Evolutionary conservation across 2,113 vertebrate species (phyloP), one percentile per base, ranked within the genome.

Genomic region (Oriolus oriolus): DNA sequence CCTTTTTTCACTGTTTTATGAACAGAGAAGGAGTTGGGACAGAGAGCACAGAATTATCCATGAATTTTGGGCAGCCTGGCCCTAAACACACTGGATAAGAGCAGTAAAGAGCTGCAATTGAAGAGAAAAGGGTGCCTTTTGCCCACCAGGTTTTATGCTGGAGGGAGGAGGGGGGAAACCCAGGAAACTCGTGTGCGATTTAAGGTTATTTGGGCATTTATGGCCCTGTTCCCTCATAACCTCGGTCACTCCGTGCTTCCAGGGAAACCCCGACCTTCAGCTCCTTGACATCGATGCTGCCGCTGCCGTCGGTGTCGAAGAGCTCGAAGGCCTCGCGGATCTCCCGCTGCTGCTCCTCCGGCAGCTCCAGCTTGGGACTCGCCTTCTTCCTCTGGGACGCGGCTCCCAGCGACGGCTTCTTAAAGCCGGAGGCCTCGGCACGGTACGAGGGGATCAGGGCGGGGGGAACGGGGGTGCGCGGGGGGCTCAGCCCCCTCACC

Each of bases 321-420:
- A 99, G 98, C 97, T 99, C 99, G 54, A 99, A 99, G 3, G 99
- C 99, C 94, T 99, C 98, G 20, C 98, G 97, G 82, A 99, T 98
- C 98, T 99, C 99, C 95, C 98, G 98, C 94, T 97, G 98, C 95
- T 99, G 98, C 76, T 99, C 98, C 97, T 99, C 99, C 0, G 98
- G 98, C 83, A 99, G 97, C 89, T 99, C 99, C 4, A 97, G 96
- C 90, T 98, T 99, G n/a, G 98, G 97, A 20, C 89, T 97, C 19
- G 94, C 80, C 92, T 98, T 99, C 96, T 97, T 99, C 74, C 98
- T 97, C 78, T 98, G 98, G 60, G 98, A 94, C 7, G 98, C 82
- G 28, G 98, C 98, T 74, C 98, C 98, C 39, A 97, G 74, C 14
- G 98, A 90, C 4, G 98, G 63, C 93, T 98, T 99, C 97, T 98